These are phyloP conservation scores for Lamellibrachia columna DNA, from an alignment of 2,888 invertebrate species.

Conservation along the genomic window DNA sequence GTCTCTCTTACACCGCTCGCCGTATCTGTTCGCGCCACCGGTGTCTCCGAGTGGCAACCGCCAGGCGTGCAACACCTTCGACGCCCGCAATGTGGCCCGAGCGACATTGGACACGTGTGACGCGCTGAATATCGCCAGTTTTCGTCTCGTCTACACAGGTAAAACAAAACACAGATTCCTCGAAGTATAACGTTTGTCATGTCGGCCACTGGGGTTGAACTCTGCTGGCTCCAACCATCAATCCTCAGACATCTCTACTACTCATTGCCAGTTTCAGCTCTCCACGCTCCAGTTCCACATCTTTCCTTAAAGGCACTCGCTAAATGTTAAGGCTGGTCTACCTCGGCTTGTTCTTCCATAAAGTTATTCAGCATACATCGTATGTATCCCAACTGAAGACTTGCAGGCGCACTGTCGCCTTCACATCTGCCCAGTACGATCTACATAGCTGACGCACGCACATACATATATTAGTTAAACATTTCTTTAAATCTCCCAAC, in stretches of 20 bases:
- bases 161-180: not conserved
- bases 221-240: too few relatives aligned
- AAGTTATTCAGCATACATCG: too few relatives aligned
- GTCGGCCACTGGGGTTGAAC: not conserved
- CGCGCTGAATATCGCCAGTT: not conserved
- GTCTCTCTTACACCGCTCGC: not conserved
- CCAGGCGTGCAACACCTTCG: not conserved
- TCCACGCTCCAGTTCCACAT: too few relatives aligned
- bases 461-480: too few relatives aligned
- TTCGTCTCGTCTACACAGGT: not conserved
- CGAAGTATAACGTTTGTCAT: not conserved
- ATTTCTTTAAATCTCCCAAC: too few relatives aligned
- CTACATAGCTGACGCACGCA: too few relatives aligned
- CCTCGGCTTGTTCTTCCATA: too few relatives aligned
- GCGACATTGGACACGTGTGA: not conserved
- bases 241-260: too few relatives aligned
- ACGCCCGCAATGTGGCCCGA: not conserved
- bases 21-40: not conserved
- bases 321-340: too few relatives aligned
- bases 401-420: not conserved
- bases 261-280: too few relatives aligned
- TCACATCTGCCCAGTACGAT: not conserved
- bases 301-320: too few relatives aligned
- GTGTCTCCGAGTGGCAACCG: not conserved
- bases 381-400: too few relatives aligned